phyloP scores from a whole-genome alignment of 2,888 invertebrate species.

The Pharmacophagus antenor region DNA sequence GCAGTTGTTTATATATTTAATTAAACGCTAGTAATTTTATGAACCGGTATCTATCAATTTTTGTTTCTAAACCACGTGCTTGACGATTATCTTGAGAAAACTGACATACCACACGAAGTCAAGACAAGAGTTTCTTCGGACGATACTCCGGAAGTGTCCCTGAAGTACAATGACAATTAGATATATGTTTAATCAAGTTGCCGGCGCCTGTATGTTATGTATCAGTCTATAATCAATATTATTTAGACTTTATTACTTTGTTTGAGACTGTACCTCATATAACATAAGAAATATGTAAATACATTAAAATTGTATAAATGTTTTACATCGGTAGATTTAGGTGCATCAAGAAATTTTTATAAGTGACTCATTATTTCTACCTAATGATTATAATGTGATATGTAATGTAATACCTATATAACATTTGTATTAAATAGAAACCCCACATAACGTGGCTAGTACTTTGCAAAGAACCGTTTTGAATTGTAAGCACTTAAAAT shows the following conservation, averaged over 20 bases:
- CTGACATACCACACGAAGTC: not conserved
- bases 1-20: not conserved
- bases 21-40: not conserved
- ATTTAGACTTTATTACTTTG: no score
- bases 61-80: not conserved
- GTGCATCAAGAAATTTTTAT: no score
- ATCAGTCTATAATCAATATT: no score
- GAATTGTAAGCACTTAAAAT: constrained; percentile 2
- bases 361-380: no score
- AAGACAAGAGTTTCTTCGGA: no score
- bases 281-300: not conserved
- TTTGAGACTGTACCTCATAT: no score
- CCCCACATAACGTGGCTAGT: not conserved
- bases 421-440: not conserved
- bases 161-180: not conserved
- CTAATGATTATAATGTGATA: not conserved
- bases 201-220: no score
- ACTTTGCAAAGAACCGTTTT: no score
- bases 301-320: no score
- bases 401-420: not conserved
- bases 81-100: not conserved
- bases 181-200: no score
- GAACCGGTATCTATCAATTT: not conserved
- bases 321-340: not conserved
- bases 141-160: not conserved